Base-by-base conservation (phyloP, 2,888 invertebrate genomes). In the Copidosoma aretas region DNA sequence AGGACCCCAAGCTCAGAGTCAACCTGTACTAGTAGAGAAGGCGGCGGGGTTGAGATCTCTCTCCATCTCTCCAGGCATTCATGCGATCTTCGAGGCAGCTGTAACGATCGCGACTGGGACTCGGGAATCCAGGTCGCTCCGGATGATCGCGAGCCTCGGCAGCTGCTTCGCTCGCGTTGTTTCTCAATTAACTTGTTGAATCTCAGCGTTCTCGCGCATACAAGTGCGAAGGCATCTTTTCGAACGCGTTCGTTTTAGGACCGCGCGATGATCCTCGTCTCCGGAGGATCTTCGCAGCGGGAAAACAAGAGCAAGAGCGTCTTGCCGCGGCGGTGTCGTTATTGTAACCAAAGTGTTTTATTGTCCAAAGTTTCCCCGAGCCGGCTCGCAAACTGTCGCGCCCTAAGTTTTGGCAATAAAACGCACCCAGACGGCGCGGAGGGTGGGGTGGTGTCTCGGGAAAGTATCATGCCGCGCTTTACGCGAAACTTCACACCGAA, bases 281-380 rank as follows among this genome's bases (percentile, higher is more conserved):
- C 8, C 32, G 8, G 8, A 32, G 32, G 32, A 32, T 8, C 32
- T 32, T 32, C 8, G 32, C 32, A 32, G 32, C 8, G 32, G 12
- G 12, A 46, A 17, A 46, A 17, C 14, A 46, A 46, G 12, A 12
- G 43, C 43, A 12, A 41, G 41, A 41, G 41, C 8, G 41, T n/a
- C n/a, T 54, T 46, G 46, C 25, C 56, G 32, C 32, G 61, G 43
- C 57, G 57, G 57, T 64, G 56, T 64, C 49, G 57, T 25, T 54
- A 49, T 43, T 64, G 64, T 64, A 57, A 64, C 64, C 57, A 57
- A 64, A 57, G 57, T 43, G 49, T 64, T 64, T 49, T 57, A 64
- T 64, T 49, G 39, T 49, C 25, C 39, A 19, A 32, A 60, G 51
- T 60, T 41, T 49, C 19, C 25, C 24, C 49, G 49, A 60, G 60